Evolutionary conservation across 2,113 vertebrate species (phyloP).

Genomic region (Heptranchias perlo): DNA sequence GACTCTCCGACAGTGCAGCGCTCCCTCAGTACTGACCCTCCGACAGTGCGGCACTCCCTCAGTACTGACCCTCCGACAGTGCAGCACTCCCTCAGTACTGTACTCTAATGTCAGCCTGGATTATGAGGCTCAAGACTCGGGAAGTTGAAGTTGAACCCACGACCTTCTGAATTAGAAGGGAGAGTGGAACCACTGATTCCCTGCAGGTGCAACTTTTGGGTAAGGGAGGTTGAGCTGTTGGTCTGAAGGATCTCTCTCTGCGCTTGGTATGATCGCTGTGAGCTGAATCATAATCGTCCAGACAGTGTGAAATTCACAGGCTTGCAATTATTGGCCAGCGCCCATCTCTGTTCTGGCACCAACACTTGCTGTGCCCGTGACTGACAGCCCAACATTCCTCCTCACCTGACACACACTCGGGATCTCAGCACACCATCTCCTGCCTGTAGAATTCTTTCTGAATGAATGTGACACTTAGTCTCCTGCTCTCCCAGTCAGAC

Average conservation of each 20-base stretch:
- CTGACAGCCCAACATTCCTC: neutral
- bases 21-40: too few species aligned
- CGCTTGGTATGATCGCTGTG: neutral
- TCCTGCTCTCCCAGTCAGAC: neutral
- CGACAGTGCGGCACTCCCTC: too few species aligned
- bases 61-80: too few species aligned
- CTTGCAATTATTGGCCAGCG: neutral
- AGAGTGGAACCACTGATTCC: too few species aligned
- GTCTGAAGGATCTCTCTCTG: neutral
- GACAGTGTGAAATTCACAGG: constrained; percentile 28
- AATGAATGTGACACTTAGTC: neutral
- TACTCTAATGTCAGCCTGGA: neutral
- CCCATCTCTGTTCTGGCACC: neutral
- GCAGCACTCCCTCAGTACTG: too few species aligned
- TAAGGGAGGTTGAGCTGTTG: neutral
- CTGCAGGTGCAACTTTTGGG: neutral
- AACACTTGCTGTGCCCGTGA: neutral
- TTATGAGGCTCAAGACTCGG: neutral
- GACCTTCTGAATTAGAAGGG: neutral
- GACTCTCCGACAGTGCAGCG: too few species aligned
- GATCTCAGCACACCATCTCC: neutral
- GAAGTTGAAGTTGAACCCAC: neutral
- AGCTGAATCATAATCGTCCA: neutral
- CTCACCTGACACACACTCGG: neutral
- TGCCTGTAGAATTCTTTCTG: too few species aligned